Evolutionary conservation across 2,113 vertebrate genomes (phyloP), one percentile per base, ranked within the genome.

Genomic region (Arenaria interpres): DNA sequence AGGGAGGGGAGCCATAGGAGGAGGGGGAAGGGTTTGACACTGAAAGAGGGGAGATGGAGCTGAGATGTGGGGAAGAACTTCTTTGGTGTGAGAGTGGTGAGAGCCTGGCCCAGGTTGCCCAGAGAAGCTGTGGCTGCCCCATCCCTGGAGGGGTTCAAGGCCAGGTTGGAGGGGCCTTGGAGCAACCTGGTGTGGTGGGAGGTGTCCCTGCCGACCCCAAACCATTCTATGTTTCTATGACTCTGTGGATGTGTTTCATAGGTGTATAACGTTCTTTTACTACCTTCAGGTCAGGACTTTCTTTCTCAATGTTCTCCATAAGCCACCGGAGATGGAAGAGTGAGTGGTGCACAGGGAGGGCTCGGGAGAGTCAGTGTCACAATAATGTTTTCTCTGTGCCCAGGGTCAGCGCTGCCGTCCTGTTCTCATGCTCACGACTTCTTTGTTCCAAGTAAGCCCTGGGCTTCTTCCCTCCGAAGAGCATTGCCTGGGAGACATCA

Each of bases 401-500:
- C 56, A 37, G 48, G 30, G 9, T 22, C 41, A 39, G 73, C 1
- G 0, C 2, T 43, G 35, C 30, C 13, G 0, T 2, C 30, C 41
- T 19, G 4, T 63, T 64, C 54, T 48, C 45, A 2, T 7, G 68
- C 95, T 62, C 76, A 32, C 7, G 39, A 16, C 43, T 12, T 15
- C 64, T 87, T 68, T 66, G 10, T 68, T 79, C 71, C 53, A 23
- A 8, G 35, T 0, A 37, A 62, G 68, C 12, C 63, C 56, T 1
- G 0, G 46, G 56, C 30, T 72, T 68, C 30, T 67, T 46, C 41
- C 37, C 27, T 69, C 32, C 66, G 72, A 87, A 93, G 77, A 64
- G 56, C 93, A 96, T 89, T 43, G 54, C 76, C 89, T 64, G 73
- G 93, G 91, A 93, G 80, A 82, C 60, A 46, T 15, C 33, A 17